A percentile compares a stretch with the other conserved stretches of the same genome.
Evolutionary conservation across 1,140 invertebrate genomes (phyloP).

Genomic region (Drosophila sechellia): DNA sequence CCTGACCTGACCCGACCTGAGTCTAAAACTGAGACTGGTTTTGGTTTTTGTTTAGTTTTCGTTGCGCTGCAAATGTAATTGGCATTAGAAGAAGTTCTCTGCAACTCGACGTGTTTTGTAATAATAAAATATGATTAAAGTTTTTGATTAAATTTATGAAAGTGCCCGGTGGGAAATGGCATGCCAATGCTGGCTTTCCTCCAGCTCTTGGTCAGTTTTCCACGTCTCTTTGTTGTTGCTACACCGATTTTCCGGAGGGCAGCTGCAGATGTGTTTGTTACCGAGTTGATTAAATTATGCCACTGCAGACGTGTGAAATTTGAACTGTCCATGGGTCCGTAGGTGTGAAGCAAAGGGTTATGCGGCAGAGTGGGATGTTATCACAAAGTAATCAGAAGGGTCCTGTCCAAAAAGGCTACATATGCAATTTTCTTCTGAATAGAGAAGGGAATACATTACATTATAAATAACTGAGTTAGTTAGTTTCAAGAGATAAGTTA

Average conservation of each 20-base stretch:
- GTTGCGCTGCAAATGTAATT: conserved; percentile 79
- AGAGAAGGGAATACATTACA: background rate
- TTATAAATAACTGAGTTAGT: background rate
- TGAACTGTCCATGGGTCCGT: conserved; percentile 22
- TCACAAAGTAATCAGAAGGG: conserved; percentile 62
- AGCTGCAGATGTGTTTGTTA: conserved; percentile 70
- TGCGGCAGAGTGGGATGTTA: background rate
- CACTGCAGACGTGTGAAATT: conserved; percentile 73
- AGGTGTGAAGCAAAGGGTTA: conserved; percentile 22
- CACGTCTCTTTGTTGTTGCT: background rate
- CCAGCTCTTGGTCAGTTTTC: conserved; percentile 30
- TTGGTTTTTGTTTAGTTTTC: conserved; percentile 73
- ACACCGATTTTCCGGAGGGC: conserved; percentile 8
- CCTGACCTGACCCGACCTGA: background rate
- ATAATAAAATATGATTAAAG: conserved; percentile 84
- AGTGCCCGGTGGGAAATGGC: conserved; percentile 55
- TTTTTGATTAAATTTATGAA: conserved; percentile 83
- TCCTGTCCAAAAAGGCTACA: conserved; percentile 1
- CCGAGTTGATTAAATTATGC: conserved; percentile 77
- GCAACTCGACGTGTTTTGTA: conserved; percentile 77
- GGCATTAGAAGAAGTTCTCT: conserved; percentile 75
- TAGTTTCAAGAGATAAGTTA: background rate
- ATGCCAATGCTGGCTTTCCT: conserved; percentile 16
- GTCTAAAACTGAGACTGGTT: conserved; percentile 21
- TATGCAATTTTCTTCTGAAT: conserved; percentile 2